Evolutionary conservation across 2,797 vertebrate genomes (phyloP).

Genomic region (Channa striata): DNA sequence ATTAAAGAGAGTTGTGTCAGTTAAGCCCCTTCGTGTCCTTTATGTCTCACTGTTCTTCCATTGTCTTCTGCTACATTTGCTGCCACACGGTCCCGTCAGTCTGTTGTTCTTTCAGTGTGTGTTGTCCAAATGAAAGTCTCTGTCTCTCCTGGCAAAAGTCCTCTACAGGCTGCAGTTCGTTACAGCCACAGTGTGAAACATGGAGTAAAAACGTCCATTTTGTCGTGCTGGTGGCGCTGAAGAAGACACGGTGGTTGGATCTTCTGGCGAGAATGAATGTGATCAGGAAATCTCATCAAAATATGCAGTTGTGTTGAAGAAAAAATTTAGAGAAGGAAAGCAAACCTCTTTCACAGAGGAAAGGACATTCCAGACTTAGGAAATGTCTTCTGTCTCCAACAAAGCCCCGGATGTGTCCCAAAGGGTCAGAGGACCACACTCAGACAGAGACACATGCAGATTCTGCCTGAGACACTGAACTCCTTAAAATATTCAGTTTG

Average conservation of each 20-base stretch:
- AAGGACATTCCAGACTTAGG: no score
- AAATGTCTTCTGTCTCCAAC: no score
- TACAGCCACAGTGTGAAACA: background rate
- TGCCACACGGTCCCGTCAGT: constrained; percentile 39
- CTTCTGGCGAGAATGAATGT: background rate
- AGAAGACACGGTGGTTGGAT: background rate
- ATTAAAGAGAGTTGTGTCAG: constrained; percentile 4
- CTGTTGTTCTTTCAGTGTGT: constrained; percentile 12
- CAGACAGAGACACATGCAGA: no score
- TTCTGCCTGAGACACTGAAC: no score
- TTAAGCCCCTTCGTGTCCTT: background rate
- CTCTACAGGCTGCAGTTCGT: constrained; percentile 4
- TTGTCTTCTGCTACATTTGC: constrained; percentile 56
- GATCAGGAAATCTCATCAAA: background rate
- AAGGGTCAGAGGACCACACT: no score
- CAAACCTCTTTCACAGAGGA: no score
- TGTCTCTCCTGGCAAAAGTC: constrained; percentile 16
- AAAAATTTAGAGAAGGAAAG: no score
- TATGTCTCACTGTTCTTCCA: constrained; percentile 6
- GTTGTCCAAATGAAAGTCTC: background rate
- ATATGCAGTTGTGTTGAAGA: no score
- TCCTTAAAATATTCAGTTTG: no score
- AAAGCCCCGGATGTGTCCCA: no score
- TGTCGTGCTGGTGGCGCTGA: background rate
- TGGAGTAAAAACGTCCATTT: background rate